Percentiles rank a stretch among this genome's conserved stretches.
Evolutionary conservation across 2,888 invertebrate genomes (phyloP).

Genomic region (Metellina segmentata): DNA sequence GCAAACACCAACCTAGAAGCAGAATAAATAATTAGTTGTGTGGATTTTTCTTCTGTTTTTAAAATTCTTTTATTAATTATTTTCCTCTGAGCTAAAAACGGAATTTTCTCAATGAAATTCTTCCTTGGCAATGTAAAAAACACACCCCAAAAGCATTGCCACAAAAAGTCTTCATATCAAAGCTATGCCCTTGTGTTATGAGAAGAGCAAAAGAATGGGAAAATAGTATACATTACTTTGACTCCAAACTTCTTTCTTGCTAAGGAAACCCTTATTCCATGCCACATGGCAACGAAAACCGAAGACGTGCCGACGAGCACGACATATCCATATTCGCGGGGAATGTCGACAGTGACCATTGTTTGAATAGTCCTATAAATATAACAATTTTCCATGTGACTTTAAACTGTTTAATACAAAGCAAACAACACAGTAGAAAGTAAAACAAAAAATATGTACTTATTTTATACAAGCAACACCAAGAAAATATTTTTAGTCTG

Average conservation of each 20-base stretch:
- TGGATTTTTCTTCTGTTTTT: too few species aligned
- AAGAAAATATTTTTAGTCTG: too few species aligned
- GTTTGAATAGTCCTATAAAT: conserved; percentile 4
- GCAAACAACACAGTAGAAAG: too few species aligned
- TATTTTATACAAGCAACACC: too few species aligned
- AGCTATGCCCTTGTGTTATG: background rate
- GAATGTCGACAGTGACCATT: conserved; percentile 78
- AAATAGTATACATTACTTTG: conserved; percentile 38
- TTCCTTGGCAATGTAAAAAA: too few species aligned
- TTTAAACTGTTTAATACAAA: too few species aligned
- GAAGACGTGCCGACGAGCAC: conserved; percentile 81
- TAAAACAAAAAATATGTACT: too few species aligned
- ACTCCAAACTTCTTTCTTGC: conserved; percentile 81
- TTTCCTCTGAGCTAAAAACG: too few species aligned
- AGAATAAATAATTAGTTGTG: background rate
- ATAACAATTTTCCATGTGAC: background rate
- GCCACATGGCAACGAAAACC: conserved; percentile 80
- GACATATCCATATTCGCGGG: conserved; percentile 81
- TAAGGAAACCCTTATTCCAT: conserved; percentile 80
- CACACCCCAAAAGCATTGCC: background rate
- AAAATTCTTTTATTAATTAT: too few species aligned
- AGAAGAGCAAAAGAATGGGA: background rate
- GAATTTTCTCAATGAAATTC: too few species aligned
- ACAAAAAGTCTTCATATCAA: background rate
- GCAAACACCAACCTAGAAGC: conserved; percentile 63